Percentiles rank a stretch among this genome's conserved stretches.
Conservation (phyloP, 2,113 vertebrate species). For the Psophia crepitans region DNA sequence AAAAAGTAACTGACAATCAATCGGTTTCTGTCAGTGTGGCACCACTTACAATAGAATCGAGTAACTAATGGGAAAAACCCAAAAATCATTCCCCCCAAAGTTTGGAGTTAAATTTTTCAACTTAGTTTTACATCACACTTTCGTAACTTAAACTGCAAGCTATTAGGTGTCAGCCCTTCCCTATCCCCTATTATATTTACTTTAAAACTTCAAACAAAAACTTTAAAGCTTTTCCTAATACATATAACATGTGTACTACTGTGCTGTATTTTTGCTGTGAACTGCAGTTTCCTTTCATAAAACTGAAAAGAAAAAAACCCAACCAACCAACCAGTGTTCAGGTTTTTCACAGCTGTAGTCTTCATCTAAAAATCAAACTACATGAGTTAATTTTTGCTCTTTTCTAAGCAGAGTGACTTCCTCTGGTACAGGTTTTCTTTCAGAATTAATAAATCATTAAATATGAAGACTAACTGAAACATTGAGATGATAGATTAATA, state of each 20-base stretch:
- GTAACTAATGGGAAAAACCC: neutral
- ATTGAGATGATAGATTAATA: neutral
- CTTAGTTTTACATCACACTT: neutral
- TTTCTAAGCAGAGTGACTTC: no score
- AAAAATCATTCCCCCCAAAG: neutral
- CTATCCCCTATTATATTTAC: neutral
- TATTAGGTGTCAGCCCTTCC: neutral
- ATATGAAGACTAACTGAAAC: neutral
- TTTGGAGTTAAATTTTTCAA: neutral
- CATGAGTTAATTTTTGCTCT: neutral
- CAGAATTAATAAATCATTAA: neutral
- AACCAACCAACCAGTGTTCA: neutral
- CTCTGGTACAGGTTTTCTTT: no score
- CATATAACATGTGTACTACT: neutral
- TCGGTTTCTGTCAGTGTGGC: neutral
- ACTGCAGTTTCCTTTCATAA: neutral
- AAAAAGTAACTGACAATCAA: neutral
- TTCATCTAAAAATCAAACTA: neutral
- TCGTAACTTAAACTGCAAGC: neutral
- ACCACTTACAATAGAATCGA: neutral
- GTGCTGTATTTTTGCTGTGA: neutral
- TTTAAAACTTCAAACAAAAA: neutral
- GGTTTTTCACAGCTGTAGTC: neutral
- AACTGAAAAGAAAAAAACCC: neutral
- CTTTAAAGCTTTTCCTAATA: neutral